These are phyloP conservation scores for Dryobotodes eremita DNA, from an alignment of 2,888 invertebrate species.

Conservation along the genomic window DNA sequence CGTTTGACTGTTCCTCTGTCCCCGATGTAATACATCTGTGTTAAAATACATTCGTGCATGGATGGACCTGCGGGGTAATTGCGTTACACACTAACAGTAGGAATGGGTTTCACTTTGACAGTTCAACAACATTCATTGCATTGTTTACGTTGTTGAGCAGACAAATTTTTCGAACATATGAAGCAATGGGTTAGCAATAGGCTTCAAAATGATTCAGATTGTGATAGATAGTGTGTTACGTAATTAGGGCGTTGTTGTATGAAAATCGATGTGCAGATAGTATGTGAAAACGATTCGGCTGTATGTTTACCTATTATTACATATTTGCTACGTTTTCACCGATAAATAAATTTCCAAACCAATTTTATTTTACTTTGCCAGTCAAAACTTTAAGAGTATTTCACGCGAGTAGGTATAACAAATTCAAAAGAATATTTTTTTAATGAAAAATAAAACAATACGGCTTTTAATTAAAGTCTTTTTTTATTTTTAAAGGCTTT, in stretches of 20 bases:
- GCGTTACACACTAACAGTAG: no score
- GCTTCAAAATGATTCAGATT: no score
- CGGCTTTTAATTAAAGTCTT: background rate
- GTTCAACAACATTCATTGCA: no score
- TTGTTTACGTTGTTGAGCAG: no score
- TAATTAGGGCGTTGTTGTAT: background rate
- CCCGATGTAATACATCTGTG: background rate
- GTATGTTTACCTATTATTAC: background rate
- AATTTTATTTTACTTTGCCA: no score
- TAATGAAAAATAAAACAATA: background rate
- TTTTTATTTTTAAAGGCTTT: background rate
- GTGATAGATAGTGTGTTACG: no score
- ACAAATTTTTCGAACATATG: no score
- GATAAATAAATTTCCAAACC: background rate
- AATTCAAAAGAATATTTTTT: background rate
- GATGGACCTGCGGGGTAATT: background rate
- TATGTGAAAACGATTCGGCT: background rate
- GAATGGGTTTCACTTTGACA: no score
- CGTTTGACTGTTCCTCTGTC: constrained; percentile 17
- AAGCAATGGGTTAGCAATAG: no score
- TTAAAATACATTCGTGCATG: background rate
- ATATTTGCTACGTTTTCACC: background rate
- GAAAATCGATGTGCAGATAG: background rate
- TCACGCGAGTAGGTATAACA: background rate
- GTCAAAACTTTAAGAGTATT: background rate